Base-by-base conservation (phyloP, 2,888 invertebrate species). In the Listrodromus nycthemerus region DNA sequence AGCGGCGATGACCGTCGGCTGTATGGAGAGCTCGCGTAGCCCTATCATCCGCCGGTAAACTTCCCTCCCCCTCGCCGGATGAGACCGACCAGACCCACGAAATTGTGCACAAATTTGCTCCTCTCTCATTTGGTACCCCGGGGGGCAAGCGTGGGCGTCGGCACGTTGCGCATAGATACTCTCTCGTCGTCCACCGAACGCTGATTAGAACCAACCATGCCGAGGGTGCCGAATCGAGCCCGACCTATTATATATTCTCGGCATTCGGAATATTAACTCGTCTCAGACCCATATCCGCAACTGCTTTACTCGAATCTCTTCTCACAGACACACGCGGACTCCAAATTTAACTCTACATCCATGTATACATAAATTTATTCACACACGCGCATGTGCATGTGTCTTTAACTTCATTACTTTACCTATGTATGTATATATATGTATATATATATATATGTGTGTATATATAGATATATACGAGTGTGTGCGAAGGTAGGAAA, bases 161-260 rank as follows among this genome's bases (percentile, higher is more conserved):
- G 71, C 45, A 66, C 66, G 65, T 27, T 55, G 13, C n/a, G 27
- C n/a, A 55, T 13, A 66, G 21, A 66, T 55, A 67, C 30, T 45
- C n/a, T 21, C 8, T 58, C 19, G 45, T 66, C 73, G 55, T 66
- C 73, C 41, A 45, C 41, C 41, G 13, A 45, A 58, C 71, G 67
- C 74, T 80, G 80, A 80, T 80, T 80, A 74, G 80, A 80, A 80
- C 73, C 80, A 74, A 74, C 61, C 61, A 58, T 33, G 30, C 58
- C 48, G 77, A 33, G 77, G 58, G 61, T 69, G 69, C 77, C 19
- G 24, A 0, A 24, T 61, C 33, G 19, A 45, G n/a, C 13, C 33
- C 33, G 30, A 50, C 16, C 10, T 55, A 37, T 24, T 41, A 41
- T 10, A 70, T 69, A 41, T 69, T 69, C 69, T 61, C 48, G 69